Evolutionary conservation across 2,113 vertebrate genomes (phyloP).

Genomic region (Lates calcarifer): DNA sequence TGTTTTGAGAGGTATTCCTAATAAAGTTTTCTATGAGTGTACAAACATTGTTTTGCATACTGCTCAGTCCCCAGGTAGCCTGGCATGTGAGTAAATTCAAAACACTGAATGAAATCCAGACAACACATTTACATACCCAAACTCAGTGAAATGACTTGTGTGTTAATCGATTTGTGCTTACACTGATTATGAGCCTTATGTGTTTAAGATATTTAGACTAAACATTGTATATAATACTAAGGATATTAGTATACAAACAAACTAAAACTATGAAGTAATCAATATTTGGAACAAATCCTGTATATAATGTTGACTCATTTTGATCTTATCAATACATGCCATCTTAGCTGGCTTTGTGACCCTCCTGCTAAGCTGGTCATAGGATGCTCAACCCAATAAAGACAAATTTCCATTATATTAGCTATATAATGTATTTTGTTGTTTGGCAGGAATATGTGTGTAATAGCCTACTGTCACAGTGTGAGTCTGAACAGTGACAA

Average conservation of each 20-base stretch:
- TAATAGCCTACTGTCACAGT: background rate
- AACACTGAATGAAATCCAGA: constrained; percentile 17
- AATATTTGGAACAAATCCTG: no score
- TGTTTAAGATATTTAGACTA: background rate
- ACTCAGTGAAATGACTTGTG: background rate
- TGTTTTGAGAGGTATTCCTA: background rate
- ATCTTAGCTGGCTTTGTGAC: background rate
- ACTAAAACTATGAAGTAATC: no score
- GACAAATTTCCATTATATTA: constrained; percentile 2
- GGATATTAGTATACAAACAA: background rate
- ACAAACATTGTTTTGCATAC: constrained; percentile 44
- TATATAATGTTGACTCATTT: background rate
- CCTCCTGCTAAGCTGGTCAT: background rate
- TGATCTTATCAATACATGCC: background rate
- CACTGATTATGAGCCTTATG: background rate
- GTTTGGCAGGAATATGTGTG: background rate
- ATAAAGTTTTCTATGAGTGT: background rate
- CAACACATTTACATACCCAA: constrained; percentile 4
- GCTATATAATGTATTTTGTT: background rate
- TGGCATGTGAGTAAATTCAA: background rate
- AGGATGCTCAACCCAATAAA: constrained; percentile 1
- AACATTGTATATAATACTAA: background rate
- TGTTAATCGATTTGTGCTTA: background rate
- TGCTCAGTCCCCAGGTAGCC: background rate
- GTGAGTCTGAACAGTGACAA: background rate